Base-by-base conservation (phyloP, 35 echinoderm and acorn worm genomes). In the Ophioderma brevispina region DNA sequence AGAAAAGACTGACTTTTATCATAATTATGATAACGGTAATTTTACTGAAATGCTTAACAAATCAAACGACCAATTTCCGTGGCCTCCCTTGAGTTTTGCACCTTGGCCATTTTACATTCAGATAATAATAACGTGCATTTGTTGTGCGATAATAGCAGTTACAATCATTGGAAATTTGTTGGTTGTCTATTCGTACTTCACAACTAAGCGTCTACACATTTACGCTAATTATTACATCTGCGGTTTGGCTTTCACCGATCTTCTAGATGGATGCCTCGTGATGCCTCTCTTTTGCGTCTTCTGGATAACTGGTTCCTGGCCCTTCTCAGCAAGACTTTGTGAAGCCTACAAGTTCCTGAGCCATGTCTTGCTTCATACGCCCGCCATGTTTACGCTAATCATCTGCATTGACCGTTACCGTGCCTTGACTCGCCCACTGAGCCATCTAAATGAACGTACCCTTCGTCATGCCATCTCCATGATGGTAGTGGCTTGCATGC, bases 371-470 rank as follows among this genome's bases (percentile, higher is more conserved):
- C 17, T 81, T 19, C 81, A 91, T 38, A 38, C n/a, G 1, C 75
- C 78, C 1, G 42, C 76, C 21, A 18, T 91, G 13, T 46, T 85
- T 13, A 83, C 79, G 3, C 33, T 83, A 21, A 40, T 91, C 35
- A 91, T 91, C 82, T 85, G 90, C 50, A 43, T 91, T 31, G 90
- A 91, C 49, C 64, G 90, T 28, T 91, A 63, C 75, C 39, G 83
- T 0, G 90, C 90, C 23, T 37, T 91, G 40, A 36, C 75, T 19
- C 39, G 35, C 37, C 90, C 90, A 4, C 43, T 91, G 0, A 32
- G 76, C 6, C 90, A 91, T 85, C 64, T 85, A 19, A 85, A 64
- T 4, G 50, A 63, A 37, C 52, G 63, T 0, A 63, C 83, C 25
- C 31, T 37, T 0, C 34, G 50, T 30, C 83, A 63, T 35, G 83